These are phyloP conservation scores for Ophiodon elongatus DNA, from an alignment of 2,113 vertebrate species.

Conservation along the genomic window DNA sequence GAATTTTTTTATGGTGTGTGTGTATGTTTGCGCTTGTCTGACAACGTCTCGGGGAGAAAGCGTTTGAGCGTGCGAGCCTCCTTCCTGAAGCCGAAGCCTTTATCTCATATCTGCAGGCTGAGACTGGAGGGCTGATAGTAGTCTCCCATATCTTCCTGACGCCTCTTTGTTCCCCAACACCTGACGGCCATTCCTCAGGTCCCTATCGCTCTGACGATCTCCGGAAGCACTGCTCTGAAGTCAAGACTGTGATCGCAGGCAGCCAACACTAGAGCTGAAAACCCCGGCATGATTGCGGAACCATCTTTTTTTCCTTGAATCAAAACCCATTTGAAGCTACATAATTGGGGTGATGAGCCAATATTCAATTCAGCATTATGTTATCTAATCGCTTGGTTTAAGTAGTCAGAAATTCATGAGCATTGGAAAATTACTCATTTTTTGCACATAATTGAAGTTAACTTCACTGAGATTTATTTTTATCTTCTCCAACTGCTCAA, in stretches of 20 bases:
- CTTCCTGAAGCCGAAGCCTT: conserved; percentile 66
- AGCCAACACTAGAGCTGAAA: conserved; percentile 48
- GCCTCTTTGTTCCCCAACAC: conserved; percentile 81
- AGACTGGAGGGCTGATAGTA: conserved; percentile 75
- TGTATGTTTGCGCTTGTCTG: conserved; percentile 52
- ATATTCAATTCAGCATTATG: conserved; percentile 18
- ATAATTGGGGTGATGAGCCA: conserved; percentile 55
- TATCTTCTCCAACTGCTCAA: conserved; percentile 4
- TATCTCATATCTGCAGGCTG: conserved; percentile 81
- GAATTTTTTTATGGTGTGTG: conserved; percentile 6
- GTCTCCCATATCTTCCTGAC: conserved; percentile 70
- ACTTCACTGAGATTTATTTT: neutral
- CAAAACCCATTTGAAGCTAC: conserved; percentile 24
- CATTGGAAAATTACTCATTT: neutral
- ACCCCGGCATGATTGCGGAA: conserved; percentile 33
- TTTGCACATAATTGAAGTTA: neutral
- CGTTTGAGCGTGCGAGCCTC: conserved; percentile 43
- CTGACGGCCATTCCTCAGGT: conserved; percentile 65
- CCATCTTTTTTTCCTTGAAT: conserved; percentile 17
- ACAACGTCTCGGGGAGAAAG: conserved; percentile 12
- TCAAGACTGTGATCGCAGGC: conserved; percentile 48
- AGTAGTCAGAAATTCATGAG: conserved; percentile 20
- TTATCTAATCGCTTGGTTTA: conserved; percentile 25
- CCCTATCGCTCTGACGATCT: conserved; percentile 65
- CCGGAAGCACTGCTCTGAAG: conserved; percentile 64